phyloP scores from a whole-genome alignment of 2,888 invertebrate genomes.

The Sesia apiformis region DNA sequence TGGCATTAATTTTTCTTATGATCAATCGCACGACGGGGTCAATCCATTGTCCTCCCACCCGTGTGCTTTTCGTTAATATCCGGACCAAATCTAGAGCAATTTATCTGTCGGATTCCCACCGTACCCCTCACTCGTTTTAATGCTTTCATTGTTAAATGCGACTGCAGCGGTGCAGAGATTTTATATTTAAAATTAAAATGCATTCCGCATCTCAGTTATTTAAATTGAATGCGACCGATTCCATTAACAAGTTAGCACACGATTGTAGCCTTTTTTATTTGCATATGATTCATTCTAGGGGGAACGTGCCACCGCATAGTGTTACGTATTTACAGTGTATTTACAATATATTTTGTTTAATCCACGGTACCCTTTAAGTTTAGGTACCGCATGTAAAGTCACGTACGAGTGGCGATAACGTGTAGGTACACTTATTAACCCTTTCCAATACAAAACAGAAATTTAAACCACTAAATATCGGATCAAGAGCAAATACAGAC shows the following conservation, averaged over 20 bases:
- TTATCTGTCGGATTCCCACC: conserved; percentile 30
- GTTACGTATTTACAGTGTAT: background rate
- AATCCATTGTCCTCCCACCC: conserved; percentile 40
- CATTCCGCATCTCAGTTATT: conserved; percentile 12
- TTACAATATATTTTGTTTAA: background rate
- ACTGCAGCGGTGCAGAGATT: conserved; percentile 21
- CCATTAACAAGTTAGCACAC: too few relatives aligned
- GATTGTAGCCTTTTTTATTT: too few relatives aligned
- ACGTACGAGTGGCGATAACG: conserved; percentile 15
- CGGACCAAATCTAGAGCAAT: conserved; percentile 42
- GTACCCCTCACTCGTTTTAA: conserved; percentile 24
- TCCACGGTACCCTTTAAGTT: conserved; percentile 9
- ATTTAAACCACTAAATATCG: background rate
- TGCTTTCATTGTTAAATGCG: conserved; percentile 28
- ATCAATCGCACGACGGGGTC: conserved; percentile 35
- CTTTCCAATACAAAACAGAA: background rate
- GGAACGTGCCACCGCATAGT: background rate
- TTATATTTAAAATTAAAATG: conserved; percentile 31
- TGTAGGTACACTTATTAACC: background rate
- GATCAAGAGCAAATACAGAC: too few relatives aligned
- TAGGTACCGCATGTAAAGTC: conserved; percentile 19
- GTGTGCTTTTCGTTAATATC: conserved; percentile 44
- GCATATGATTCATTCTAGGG: too few relatives aligned
- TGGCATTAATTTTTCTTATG: conserved; percentile 46
- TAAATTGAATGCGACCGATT: too few relatives aligned